These are phyloP conservation scores for Lepisosteus osseus DNA, from an alignment of 2,113 vertebrate species.

Conservation along the genomic window DNA sequence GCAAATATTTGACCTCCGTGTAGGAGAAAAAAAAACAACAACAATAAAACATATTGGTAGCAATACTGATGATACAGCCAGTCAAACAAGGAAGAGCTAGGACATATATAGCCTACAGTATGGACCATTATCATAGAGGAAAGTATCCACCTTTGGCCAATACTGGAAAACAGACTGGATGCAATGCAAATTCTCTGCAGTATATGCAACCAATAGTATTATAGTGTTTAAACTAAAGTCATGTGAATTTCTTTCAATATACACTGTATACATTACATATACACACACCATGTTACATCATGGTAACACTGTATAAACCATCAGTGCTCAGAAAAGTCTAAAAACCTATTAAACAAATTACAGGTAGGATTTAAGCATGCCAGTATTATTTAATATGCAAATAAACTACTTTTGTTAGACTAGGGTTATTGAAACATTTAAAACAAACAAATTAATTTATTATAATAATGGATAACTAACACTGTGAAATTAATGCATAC, in stretches of 20 bases:
- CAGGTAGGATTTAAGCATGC: conserved; percentile 70
- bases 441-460: conserved; percentile 19
- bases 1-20: conserved; percentile 27
- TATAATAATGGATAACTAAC: conserved; percentile 18
- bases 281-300: conserved; percentile 64
- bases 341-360: conserved; percentile 64
- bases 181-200: conserved; percentile 37
- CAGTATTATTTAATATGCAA: conserved; percentile 68
- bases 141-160: conserved; percentile 8
- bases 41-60: conserved; percentile 26
- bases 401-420: conserved; percentile 70
- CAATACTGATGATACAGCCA: conserved; percentile 66
- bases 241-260: conserved; percentile 46
- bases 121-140: conserved; percentile 21
- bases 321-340: conserved; percentile 67
- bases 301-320: conserved; percentile 36
- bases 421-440: conserved; percentile 61
- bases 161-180: conserved; percentile 32
- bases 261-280: conserved; percentile 37
- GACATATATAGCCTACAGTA: conserved; percentile 42
- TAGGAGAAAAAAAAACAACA: conserved; percentile 47
- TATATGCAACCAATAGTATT: conserved; percentile 32
- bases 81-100: conserved; percentile 60
- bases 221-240: conserved; percentile 33
- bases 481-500: conserved; percentile 27